phyloP scores from a whole-genome alignment of 2,113 vertebrate genomes.

The Podocnemis expansa region DNA sequence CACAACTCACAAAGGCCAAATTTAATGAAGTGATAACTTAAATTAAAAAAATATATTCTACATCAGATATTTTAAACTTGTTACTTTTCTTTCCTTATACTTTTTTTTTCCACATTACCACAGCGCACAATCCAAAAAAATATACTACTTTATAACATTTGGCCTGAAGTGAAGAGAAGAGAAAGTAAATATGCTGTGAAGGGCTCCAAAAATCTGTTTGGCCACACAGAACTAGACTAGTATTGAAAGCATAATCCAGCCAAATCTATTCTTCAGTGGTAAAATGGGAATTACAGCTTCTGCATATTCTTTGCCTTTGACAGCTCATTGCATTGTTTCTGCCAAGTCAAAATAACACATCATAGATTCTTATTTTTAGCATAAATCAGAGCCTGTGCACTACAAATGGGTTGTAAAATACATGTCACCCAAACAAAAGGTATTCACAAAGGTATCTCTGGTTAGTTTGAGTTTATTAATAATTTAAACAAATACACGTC shows the following conservation, averaged over 20 bases:
- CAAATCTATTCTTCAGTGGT: constrained; percentile 64
- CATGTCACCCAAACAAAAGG: background rate
- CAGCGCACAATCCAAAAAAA: background rate
- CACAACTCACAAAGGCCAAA: background rate
- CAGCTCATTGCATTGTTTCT: constrained; percentile 49
- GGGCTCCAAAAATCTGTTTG: constrained; percentile 67
- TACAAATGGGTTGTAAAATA: background rate
- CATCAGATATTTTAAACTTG: background rate
- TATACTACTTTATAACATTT: constrained; percentile 33
- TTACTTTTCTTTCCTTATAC: background rate
- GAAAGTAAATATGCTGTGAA: constrained; percentile 43
- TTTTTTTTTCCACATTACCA: constrained; percentile 14
- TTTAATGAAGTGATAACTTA: background rate
- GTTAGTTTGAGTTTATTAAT: background rate
- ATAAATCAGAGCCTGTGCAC: background rate
- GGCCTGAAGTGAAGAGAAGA: background rate
- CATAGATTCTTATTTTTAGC: constrained; percentile 34
- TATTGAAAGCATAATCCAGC: constrained; percentile 33
- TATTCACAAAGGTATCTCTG: background rate
- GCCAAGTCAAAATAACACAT: constrained; percentile 60
- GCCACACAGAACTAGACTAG: constrained; percentile 64
- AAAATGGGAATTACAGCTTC: constrained; percentile 68
- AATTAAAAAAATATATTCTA: background rate
- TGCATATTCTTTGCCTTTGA: constrained; percentile 52
- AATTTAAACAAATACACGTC: background rate